Evolutionary conservation across 1,140 invertebrate species (phyloP), one percentile per base, ranked within the genome.

Genomic region (Drosophila saltans): DNA sequence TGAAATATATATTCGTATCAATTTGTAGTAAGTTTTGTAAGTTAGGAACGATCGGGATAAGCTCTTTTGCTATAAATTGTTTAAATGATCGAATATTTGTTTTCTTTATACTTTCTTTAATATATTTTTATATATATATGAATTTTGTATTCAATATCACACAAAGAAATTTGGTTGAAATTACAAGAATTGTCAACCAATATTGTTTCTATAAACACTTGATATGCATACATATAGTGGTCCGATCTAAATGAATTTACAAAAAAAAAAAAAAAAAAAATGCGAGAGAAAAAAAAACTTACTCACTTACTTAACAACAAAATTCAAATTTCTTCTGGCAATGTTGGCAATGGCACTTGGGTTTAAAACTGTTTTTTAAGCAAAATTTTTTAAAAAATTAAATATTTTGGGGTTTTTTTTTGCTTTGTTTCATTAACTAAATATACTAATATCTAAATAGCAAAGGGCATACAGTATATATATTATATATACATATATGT

Each of bases 211-310:
- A 16, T 24, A 52, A 52, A 52, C 21, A 52, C 45, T 52, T 52
- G 45, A 52, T 52, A 52, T 52, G 45, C 45, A 52, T 52, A 52
- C 45, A 52, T 52, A 52, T 52, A 52, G 45, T 52, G 45, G 45
- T 52, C 45, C 45, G 45, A 52, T 52, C 45, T 52, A 11, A 21
- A 52, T 48, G 16, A 21, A 24, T 21, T 21, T 45, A 16, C 16
- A 16, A 16, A 16, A 16, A 16, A 16, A 16, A 16, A 45, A 21
- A 21, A 21, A 45, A 3, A 5, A 24, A 16, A 21, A 21, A 48
- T 48, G 8, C 8, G 4, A 48, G 16, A 4, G 4, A 30, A 26
- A 24, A 26, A 52, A 52, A 43, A 26, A 52, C 45, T 52, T 4
- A 52, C 45, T 26, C 24, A 21, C 21, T 16, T 16, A 16, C 16